Evolutionary conservation across 2,797 vertebrate species (phyloP).

Genomic region (Okamejei kenojei): DNA sequence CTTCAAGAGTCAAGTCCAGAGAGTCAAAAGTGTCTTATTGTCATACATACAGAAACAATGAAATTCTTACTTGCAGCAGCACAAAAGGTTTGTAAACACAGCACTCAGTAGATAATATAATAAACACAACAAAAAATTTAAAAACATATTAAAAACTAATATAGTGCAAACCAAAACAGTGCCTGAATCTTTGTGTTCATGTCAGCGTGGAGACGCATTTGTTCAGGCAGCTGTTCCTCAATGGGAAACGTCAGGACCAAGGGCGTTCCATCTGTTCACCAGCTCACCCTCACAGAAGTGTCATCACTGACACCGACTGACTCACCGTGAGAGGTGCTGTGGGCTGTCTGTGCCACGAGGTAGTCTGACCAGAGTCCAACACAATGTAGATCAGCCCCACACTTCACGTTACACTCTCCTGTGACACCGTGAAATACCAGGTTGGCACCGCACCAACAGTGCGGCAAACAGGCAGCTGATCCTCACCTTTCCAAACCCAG

Average conservation of each 20-base stretch:
- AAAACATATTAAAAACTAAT: too few species aligned
- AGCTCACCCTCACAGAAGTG: not conserved
- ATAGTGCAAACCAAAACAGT: too few species aligned
- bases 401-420: not conserved
- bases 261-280: slow-evolving; percentile 15
- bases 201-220: too few species aligned
- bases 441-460: not conserved
- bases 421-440: not conserved
- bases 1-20: not conserved
- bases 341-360: not conserved
- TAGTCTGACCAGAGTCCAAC: not conserved
- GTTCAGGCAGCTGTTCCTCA: not conserved
- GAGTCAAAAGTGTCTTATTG: too few species aligned
- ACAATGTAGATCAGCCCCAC: too few species aligned
- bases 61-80: too few species aligned
- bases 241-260: not conserved
- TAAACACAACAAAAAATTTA: too few species aligned
- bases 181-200: too few species aligned
- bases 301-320: not conserved
- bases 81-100: too few species aligned
- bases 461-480: not conserved
- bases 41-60: too few species aligned
- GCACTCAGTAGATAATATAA: too few species aligned
- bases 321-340: not conserved
- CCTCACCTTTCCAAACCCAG: too few species aligned